Conservation (phyloP, 2,797 vertebrate genomes). For the Esox lucius region DNA sequence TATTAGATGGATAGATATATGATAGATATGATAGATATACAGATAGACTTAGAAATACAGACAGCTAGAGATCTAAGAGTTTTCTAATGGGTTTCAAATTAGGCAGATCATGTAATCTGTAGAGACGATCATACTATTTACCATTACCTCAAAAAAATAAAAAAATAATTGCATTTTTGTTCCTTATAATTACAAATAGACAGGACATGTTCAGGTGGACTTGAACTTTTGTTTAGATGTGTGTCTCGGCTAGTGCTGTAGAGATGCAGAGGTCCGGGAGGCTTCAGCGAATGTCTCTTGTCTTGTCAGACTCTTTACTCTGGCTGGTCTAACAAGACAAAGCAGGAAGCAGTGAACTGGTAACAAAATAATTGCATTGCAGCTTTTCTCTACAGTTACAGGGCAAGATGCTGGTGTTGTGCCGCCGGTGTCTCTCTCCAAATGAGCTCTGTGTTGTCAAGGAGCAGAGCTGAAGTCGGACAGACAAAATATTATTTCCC, state of each 20-base stretch:
- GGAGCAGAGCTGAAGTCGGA: constrained; percentile 52
- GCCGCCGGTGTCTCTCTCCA: constrained; percentile 26
- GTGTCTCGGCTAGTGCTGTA: too few relatives aligned
- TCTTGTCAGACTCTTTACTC: constrained; percentile 15
- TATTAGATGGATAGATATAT: too few relatives aligned
- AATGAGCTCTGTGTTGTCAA: constrained; percentile 63
- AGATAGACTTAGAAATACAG: neutral
- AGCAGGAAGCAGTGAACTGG: constrained; percentile 34
- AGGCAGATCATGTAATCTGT: too few relatives aligned
- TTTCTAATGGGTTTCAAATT: neutral
- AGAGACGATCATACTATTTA: too few relatives aligned
- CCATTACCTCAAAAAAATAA: too few relatives aligned
- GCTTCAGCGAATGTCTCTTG: neutral
- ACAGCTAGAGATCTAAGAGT: neutral
- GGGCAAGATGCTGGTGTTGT: constrained; percentile 15
- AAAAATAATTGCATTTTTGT: too few relatives aligned
- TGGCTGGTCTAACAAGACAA: constrained; percentile 1
- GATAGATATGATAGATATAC: too few relatives aligned
- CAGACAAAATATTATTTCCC: constrained; percentile 48
- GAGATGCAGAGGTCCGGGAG: constrained; percentile 22
- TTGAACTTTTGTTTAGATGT: too few relatives aligned
- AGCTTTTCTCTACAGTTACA: constrained; percentile 22
- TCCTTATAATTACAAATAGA: too few relatives aligned
- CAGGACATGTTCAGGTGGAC: too few relatives aligned
- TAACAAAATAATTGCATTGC: constrained; percentile 49